Evolutionary conservation across 2,888 invertebrate species (phyloP).

Genomic region (Amblyteles armatorius): DNA sequence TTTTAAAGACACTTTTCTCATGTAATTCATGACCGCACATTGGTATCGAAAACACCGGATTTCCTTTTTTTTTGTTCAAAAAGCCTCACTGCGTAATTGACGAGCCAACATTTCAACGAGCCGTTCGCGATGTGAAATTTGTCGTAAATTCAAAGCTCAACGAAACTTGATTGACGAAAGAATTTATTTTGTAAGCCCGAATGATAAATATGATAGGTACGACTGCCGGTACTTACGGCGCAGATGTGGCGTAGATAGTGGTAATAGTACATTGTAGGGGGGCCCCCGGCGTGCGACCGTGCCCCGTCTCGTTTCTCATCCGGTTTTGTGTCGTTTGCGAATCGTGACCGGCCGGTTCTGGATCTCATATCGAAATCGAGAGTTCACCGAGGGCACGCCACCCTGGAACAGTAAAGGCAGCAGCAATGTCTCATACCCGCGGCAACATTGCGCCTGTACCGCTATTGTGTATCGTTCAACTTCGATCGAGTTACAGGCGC

Average conservation of each 20-base stretch:
- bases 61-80: too few relatives aligned
- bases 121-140: too few relatives aligned
- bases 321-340: slow-evolving; percentile 66
- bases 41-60: too few relatives aligned
- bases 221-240: not conserved
- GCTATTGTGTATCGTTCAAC: not conserved
- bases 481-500: not conserved
- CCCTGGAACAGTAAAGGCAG: slow-evolving; percentile 49
- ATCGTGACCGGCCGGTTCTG: slow-evolving; percentile 67
- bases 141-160: not conserved
- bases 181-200: not conserved
- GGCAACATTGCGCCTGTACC: not conserved
- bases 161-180: not conserved
- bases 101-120: too few relatives aligned
- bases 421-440: slow-evolving; percentile 21
- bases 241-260: slow-evolving; percentile 29
- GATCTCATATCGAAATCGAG: slow-evolving; percentile 69
- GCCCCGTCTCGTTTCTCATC: slow-evolving; percentile 67
- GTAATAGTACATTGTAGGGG: slow-evolving; percentile 31
- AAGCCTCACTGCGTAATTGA: too few relatives aligned
- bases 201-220: not conserved
- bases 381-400: slow-evolving; percentile 65
- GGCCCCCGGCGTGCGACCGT: slow-evolving; percentile 63
- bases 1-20: too few relatives aligned
- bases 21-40: too few relatives aligned